Base-by-base conservation (phyloP, 1,140 invertebrate genomes). In the Chionoecetes opilio region DNA sequence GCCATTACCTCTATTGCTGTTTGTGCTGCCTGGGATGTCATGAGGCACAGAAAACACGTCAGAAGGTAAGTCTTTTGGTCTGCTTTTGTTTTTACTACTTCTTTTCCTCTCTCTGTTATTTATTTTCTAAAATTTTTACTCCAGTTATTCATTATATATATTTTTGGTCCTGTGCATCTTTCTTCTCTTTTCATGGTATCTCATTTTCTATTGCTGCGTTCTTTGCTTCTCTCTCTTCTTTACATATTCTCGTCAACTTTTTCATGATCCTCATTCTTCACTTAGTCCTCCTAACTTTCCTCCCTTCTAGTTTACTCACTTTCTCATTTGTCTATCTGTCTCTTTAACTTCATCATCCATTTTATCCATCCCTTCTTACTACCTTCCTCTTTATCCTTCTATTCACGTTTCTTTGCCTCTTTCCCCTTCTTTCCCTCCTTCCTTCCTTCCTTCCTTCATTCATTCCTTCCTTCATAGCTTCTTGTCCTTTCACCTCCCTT, bases 1-100 rank as follows among this genome's bases (percentile, higher is more conserved):
- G 94, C 94, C 46, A 26, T 95, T 84, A 95, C 94, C 32, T 82
- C 90, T 32, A 41, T 95, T 8, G 89, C 90, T 1, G 94, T 91
- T n/a, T 95, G 94, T n/a, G 94, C 90, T 0, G 94, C 94, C 82
- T 95, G 94, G 94, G 94, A 95, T 37, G 82, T 95, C 41, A 95
- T 95, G 5, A 31, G 82, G 29, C 94, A 95, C 89, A 86, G 94
- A 63, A 95, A 95, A 29, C 94, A 95, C 17, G 82, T 95, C 3
- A 85, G 94, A 9, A 95, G 94, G 94, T 95, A 35, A 92, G 94
- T 53, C 21, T n/a, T n/a, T n/a, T n/a, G n/a, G n/a, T n/a, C n/a
- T n/a, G n/a, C n/a, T n/a, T n/a, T n/a, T n/a, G n/a, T n/a, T n/a
- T n/a, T n/a, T n/a, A n/a, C n/a, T n/a, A n/a, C n/a, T n/a, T n/a